A percentile compares a stretch with the other conserved stretches of the same genome.
These are phyloP conservation scores for Drosophila repleta DNA, from an alignment of 1,140 invertebrate genomes.

Conservation along the genomic window DNA sequence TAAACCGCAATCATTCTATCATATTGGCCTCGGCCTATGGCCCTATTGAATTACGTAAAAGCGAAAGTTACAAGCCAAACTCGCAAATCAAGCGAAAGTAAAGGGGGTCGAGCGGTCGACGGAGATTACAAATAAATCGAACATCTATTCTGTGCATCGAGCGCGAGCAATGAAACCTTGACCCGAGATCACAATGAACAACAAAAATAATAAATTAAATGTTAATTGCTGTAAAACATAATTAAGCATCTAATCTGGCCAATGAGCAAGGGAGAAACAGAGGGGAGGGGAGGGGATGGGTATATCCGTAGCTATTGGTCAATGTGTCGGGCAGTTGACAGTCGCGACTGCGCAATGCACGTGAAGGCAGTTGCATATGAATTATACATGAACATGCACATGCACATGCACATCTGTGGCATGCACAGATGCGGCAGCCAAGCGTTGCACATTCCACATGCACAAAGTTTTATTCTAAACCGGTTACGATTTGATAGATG, in stretches of 20 bases:
- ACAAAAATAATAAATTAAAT: slow-evolving; percentile 45
- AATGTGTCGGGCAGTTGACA: slow-evolving; percentile 49
- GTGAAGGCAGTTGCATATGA: slow-evolving; percentile 32
- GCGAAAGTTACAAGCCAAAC: slow-evolving; percentile 27
- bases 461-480: slow-evolving; percentile 20
- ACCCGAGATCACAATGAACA: slow-evolving; percentile 2
- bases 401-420: slow-evolving; percentile 35
- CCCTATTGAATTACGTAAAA: slow-evolving; percentile 1
- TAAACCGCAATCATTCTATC: background rate
- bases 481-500: slow-evolving; percentile 28
- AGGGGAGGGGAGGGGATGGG: background rate
- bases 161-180: slow-evolving; percentile 22
- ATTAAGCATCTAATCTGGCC: slow-evolving; percentile 22
- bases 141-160: background rate
- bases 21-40: background rate
- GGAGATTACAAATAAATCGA: slow-evolving; percentile 6
- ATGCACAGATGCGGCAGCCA: slow-evolving; percentile 36
- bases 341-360: slow-evolving; percentile 59
- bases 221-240: slow-evolving; percentile 39
- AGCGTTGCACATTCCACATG: slow-evolving; percentile 39
- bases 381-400: slow-evolving; percentile 22
- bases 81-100: slow-evolving; percentile 19
- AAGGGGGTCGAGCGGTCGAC: slow-evolving; percentile 2
- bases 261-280: slow-evolving; percentile 8
- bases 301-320: slow-evolving; percentile 26